Conservation (phyloP, 1,140 invertebrate genomes). For the Antheraea pernyi region DNA sequence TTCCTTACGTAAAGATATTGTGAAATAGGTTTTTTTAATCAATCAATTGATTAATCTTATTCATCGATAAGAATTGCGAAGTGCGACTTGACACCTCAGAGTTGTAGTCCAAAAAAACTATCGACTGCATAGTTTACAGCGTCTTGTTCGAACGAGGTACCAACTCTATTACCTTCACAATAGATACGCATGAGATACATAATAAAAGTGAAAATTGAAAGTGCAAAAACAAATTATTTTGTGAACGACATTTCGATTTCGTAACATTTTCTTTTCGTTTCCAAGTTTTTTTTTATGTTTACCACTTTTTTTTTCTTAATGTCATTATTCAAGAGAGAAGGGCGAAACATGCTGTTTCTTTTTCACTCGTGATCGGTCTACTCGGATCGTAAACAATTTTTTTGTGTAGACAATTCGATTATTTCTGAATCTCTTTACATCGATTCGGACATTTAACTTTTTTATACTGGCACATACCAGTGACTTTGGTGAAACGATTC, state of each 20-base stretch:
- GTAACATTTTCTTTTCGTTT: not conserved
- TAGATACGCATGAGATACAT: not conserved
- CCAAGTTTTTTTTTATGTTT: not conserved
- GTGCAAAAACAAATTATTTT: not conserved
- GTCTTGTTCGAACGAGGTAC: not conserved
- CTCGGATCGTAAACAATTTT: not conserved
- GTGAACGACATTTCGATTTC: not conserved
- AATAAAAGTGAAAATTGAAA: slow-evolving; percentile 4
- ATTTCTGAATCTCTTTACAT: not conserved
- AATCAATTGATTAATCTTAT: not conserved
- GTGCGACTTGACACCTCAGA: not conserved
- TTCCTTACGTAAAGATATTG: too few species aligned
- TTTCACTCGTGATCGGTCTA: not conserved
- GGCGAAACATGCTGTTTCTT: not conserved
- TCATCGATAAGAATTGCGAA: not conserved
- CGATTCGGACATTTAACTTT: too few species aligned
- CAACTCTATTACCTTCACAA: not conserved
- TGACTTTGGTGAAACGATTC: too few species aligned
- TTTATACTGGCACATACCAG: too few species aligned
- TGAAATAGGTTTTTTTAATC: too few species aligned
- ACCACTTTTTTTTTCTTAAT: not conserved
- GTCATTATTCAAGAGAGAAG: not conserved
- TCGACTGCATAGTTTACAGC: not conserved
- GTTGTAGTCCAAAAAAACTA: not conserved
- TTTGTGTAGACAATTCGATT: not conserved